Base-by-base conservation (phyloP, 2,113 vertebrate species). In the Neofelis nebulosa region DNA sequence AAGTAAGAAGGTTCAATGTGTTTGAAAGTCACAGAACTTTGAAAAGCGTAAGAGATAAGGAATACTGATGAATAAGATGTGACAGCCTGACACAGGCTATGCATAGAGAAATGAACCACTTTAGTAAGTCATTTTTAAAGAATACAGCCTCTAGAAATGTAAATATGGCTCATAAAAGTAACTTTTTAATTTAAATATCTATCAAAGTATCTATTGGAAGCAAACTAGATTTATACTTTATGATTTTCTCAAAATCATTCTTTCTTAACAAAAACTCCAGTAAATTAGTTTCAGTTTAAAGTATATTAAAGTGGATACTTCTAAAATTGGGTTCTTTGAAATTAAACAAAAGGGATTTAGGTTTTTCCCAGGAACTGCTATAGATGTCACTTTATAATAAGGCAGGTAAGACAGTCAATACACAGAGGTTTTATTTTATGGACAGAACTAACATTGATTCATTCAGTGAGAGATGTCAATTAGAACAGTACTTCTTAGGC, bases 21-120 rank as follows among this genome's bases (percentile, higher is more conserved):
- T 86, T 96, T 98, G 95, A 98, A 98, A 98, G 95, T 97, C 97
- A 96, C 86, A 96, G 63, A 91, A 97, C 92, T 97, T 97, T 92
- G 85, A 88, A 97, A 97, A 96, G 89, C 61, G 1, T 74, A 74
- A 83, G 86, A 93, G 85, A 52, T 95, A 94, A 97, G 86, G 85
- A 93, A 91, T 93, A 91, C 79, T 96, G 97, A 97, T 95, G 63
- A 91, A 97, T 94, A 63, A 41, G 95, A 76, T 92, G 96, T 89
- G 96, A 97, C 95, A 96, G 36, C n/a, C 85, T 69, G 86, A 63
- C 31, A 18, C 78, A 89, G 79, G 73, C 89, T 94, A 1, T 93
- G 91, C 80, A 68, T 89, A 11, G 45, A 86, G 73, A 97, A 97
- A 55, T 66, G 63, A 93, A 65, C 50, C 29, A 76, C 74, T 48